Evolutionary conservation across 64 coral and sea anemone genomes (phyloP).

Genomic region (Pocillopora verrucosa): DNA sequence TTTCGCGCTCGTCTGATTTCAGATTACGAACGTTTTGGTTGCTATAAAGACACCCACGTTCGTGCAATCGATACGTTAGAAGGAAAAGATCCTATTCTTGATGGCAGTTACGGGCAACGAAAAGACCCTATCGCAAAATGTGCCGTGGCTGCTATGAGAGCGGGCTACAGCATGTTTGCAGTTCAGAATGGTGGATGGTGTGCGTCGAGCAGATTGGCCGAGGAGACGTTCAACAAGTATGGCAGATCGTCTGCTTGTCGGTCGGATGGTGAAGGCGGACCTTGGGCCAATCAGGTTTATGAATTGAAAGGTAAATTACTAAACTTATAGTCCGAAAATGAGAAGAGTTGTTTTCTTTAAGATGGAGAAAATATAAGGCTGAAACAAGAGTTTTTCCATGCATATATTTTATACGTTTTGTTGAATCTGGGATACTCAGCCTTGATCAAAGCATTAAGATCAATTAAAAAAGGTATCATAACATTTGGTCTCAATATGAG

Average conservation of each 20-base stretch:
- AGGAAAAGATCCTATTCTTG: background rate
- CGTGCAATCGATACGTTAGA: constrained; percentile 25
- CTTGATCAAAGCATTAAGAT: no score
- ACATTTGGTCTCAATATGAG: no score
- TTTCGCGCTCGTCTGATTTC: background rate
- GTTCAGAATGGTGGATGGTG: constrained; percentile 37
- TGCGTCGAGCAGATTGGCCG: background rate
- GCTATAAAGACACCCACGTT: background rate
- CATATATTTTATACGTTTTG: no score
- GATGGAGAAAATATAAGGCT: no score
- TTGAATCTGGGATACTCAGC: no score
- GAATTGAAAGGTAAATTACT: no score
- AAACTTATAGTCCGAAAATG: no score
- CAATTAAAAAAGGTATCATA: no score
- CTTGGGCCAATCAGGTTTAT: constrained; percentile 44
- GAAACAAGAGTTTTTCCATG: no score
- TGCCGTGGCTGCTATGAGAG: background rate
- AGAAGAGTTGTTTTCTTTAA: no score
- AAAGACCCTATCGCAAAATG: constrained; percentile 8
- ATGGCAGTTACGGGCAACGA: background rate
- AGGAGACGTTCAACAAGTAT: background rate
- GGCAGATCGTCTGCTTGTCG: background rate
- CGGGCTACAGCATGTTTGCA: constrained; percentile 22
- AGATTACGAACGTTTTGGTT: background rate
- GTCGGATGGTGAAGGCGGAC: background rate